Percentiles rank a stretch among this genome's conserved stretches.
phyloP scores from a whole-genome alignment of 2,797 vertebrate species.

The Pogonophryne albipinna region DNA sequence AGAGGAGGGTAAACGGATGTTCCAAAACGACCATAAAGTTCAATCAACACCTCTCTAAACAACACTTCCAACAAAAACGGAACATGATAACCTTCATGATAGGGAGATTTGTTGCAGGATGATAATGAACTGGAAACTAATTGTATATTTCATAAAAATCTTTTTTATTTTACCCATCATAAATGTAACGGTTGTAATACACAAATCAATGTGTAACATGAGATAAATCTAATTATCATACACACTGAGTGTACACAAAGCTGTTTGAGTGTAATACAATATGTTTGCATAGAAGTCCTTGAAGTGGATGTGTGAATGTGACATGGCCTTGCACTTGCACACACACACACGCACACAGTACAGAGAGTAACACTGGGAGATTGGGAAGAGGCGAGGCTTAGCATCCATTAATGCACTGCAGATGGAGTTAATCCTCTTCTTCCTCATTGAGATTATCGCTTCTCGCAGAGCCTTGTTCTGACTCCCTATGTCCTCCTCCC shows the following conservation, averaged over 20 bases:
- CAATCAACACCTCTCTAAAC: not conserved
- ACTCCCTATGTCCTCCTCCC: constrained; percentile 40
- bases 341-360: constrained; percentile 4
- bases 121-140: not conserved
- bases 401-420: constrained; percentile 76
- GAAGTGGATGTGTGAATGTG: constrained; percentile 29
- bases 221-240: constrained; percentile 16
- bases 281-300: constrained; percentile 7
- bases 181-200: constrained; percentile 6
- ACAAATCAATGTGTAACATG: constrained; percentile 9
- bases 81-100: not conserved
- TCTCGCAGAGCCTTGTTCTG: constrained; percentile 62
- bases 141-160: constrained; percentile 2
- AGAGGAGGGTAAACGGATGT: not conserved
- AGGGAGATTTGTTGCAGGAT: not conserved
- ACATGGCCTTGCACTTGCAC: constrained; percentile 1
- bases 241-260: not conserved
- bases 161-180: constrained; percentile 1
- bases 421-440: constrained; percentile 79
- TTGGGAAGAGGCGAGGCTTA: constrained; percentile 66
- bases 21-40: constrained; percentile 6
- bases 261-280: constrained; percentile 29
- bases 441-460: constrained; percentile 75
- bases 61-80: not conserved
- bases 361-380: constrained; percentile 28